These are phyloP conservation scores for Microcebus griseorufus DNA, from an alignment of 2,113 vertebrate genomes.

Conservation along the genomic window DNA sequence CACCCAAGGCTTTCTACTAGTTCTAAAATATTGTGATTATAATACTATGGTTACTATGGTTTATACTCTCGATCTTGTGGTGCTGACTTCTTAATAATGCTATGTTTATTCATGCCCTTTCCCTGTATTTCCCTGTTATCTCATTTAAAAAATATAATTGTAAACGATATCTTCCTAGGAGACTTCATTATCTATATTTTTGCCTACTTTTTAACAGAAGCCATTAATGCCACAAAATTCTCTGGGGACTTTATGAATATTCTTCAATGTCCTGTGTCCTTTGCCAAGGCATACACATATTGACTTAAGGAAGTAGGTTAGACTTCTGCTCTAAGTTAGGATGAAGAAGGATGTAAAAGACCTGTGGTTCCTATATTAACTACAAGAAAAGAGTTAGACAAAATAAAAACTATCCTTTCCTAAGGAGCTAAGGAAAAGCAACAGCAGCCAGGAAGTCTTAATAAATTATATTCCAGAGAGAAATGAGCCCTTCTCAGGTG, in stretches of 20 bases:
- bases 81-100: not conserved
- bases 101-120: not conserved
- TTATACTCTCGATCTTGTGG: not conserved
- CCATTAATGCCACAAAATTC: not conserved
- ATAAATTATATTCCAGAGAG: not conserved
- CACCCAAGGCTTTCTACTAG: not conserved
- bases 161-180: not conserved
- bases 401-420: not conserved
- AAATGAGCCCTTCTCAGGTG: not conserved
- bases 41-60: not conserved
- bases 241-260: not conserved
- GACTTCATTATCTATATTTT: not conserved
- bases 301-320: not conserved
- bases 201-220: not conserved
- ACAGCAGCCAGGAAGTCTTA: not conserved
- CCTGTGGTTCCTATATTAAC: not conserved
- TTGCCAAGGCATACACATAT: not conserved
- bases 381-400: not conserved
- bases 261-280: not conserved
- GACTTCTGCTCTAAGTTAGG: not conserved
- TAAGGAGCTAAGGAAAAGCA: not conserved
- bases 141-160: constrained; percentile 37
- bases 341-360: not conserved
- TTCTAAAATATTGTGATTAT: not conserved
- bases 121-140: not conserved